Evolutionary conservation across 1,140 invertebrate genomes (phyloP), one percentile per base, ranked within the genome.

Genomic region (Brachionus koreanus): DNA sequence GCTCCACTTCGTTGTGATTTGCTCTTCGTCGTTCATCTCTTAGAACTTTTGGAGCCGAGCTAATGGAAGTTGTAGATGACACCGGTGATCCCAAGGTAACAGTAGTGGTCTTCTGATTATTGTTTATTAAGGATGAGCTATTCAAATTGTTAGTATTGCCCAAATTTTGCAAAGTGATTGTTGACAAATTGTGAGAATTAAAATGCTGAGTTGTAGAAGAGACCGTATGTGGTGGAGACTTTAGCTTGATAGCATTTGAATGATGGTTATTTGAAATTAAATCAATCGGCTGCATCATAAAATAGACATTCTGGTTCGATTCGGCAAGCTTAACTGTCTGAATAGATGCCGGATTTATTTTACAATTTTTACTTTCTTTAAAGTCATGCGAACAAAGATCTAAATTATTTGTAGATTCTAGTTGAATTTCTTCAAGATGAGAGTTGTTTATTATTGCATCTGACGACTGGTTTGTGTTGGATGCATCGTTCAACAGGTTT

Each of bases 1-100:
- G 84, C 84, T 90, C 90, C 83, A 90, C 89, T 89, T 84, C 89
- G 86, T 90, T 90, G 83, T 90, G 89, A 69, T 89, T 89, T 13
- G 88, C 88, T 84, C 88, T 84, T 79, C 89, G 85, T 16, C 88
- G 83, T 77, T 89, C 88, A 85, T 90, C 87, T 82, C 87, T 86
- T 9, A 87, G 84, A 9, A 86, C 84, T 49, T 87, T 84, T 10
- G 39, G 69, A 43, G 69, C 23, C 23, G 69, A 25, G 23, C 4
- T 43, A 49, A 46, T 29, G 12, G 69, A 74, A 74, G 37, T 74
- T 13, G 42, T 43, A 2, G 69, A 74, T 3, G 69, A 74, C 7
- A 74, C 42, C 29, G 69, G 69, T n/a, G 69, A 74, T 25, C n/a
- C 23, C 5, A 74, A 46, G 25, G 69, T 74, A 35, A 74, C 69